Conservation (phyloP, 2,888 invertebrate genomes). For the Chaetoderma sp. region DNA sequence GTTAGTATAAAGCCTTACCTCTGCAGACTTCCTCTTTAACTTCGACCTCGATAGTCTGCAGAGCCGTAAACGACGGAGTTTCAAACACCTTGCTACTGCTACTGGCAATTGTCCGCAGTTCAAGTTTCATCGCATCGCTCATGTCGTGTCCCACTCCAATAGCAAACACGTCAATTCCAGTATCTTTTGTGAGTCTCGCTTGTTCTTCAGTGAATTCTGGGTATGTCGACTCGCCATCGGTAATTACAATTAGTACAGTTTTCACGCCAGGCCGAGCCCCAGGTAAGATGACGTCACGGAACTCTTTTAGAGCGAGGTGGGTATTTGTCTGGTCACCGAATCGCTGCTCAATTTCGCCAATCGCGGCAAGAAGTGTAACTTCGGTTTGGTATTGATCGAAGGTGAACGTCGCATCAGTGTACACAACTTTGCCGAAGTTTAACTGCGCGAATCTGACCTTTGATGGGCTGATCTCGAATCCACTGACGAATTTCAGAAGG, state of each 20-base stretch:
- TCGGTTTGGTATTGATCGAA: not conserved
- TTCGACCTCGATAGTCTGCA: not conserved
- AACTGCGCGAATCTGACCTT: not conserved
- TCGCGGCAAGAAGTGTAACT: not conserved
- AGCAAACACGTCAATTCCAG: not conserved
- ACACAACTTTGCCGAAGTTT: not conserved
- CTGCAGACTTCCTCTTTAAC: not conserved
- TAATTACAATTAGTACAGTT: not conserved
- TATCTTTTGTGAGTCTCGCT: not conserved
- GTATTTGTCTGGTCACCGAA: not conserved
- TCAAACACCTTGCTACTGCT: not conserved
- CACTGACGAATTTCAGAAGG: not conserved
- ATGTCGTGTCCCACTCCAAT: not conserved
- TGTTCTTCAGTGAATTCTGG: not conserved
- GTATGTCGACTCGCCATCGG: not conserved
- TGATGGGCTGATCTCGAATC: not conserved
- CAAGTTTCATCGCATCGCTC: not conserved
- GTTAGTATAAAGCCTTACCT: no score
- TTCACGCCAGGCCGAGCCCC: not conserved
- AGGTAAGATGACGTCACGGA: not conserved
- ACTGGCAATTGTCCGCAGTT: not conserved
- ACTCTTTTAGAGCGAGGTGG: not conserved
- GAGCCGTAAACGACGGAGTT: not conserved
- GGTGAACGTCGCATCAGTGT: not conserved
- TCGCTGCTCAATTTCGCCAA: not conserved